These are phyloP conservation scores for Betta splendens DNA, from an alignment of 2,797 vertebrate species.

Conservation along the genomic window DNA sequence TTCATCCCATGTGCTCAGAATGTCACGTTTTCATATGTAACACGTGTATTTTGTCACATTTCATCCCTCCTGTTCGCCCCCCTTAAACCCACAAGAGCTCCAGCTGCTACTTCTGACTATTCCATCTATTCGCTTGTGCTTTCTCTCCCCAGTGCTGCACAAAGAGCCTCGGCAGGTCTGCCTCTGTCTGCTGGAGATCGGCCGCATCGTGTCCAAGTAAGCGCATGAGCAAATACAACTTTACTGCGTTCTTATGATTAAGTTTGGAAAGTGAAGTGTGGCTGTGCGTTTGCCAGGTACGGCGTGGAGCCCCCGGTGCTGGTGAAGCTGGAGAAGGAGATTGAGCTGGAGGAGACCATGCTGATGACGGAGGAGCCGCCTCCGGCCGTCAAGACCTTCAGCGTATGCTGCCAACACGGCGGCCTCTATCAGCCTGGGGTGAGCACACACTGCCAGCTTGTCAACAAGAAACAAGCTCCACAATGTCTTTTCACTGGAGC, in stretches of 20 bases:
- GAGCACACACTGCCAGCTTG: constrained; percentile 57
- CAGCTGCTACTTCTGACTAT: constrained; percentile 14
- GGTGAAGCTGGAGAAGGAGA: constrained; percentile 98
- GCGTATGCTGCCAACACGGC: constrained; percentile 91
- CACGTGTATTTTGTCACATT: background rate
- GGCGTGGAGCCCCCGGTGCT: constrained; percentile 95
- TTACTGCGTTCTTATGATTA: too few relatives aligned
- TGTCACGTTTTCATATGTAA: constrained; percentile 19
- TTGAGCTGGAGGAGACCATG: constrained; percentile 94
- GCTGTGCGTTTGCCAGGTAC: constrained; percentile 78
- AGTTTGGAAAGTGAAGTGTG: too few relatives aligned
- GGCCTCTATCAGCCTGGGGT: constrained; percentile 89
- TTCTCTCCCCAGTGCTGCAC: constrained; percentile 87
- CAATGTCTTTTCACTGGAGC: too few relatives aligned
- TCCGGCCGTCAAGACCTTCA: constrained; percentile 85
- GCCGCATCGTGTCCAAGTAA: constrained; percentile 93
- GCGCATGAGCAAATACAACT: constrained; percentile 24
- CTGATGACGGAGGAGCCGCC: constrained; percentile 85
- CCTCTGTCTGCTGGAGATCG: constrained; percentile 94
- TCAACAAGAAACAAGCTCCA: background rate
- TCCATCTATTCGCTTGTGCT: background rate
- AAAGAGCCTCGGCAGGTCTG: constrained; percentile 97
- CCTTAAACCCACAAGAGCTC: background rate
- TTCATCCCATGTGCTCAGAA: constrained; percentile 1
- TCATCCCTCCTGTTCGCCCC: background rate